Percentiles rank a stretch among this genome's conserved stretches.
phyloP scores from a whole-genome alignment of 2,797 vertebrate species.

The Jordanella pulchra region DNA sequence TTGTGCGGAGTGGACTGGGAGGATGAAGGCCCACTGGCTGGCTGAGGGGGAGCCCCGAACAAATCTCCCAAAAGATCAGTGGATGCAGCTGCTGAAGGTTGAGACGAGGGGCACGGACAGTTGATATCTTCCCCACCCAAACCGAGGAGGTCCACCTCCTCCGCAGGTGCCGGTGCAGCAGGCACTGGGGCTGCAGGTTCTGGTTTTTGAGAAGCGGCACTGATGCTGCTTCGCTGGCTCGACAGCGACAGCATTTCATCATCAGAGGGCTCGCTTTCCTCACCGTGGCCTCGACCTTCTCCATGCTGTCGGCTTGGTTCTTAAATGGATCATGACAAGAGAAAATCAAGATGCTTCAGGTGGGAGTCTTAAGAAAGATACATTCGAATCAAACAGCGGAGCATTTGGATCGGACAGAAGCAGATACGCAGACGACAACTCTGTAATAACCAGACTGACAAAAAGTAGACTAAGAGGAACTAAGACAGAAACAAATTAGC shows the following conservation, averaged over 20 bases:
- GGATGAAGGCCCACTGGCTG: constrained; percentile 82
- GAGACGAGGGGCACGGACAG: constrained; percentile 75
- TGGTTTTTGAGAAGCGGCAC: constrained; percentile 78
- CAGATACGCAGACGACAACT: constrained; percentile 21
- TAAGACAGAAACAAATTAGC: constrained; percentile 10
- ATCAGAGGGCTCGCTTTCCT: constrained; percentile 96
- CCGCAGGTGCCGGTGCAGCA: constrained; percentile 62
- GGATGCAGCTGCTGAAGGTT: constrained; percentile 83
- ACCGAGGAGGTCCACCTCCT: constrained; percentile 92
- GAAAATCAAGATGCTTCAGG: background rate
- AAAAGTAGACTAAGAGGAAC: constrained; percentile 8
- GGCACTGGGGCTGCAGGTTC: constrained; percentile 69
- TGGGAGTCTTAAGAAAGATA: background rate
- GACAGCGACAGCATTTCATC: constrained; percentile 98
- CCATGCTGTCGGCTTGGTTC: constrained; percentile 83
- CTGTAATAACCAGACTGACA: constrained; percentile 10
- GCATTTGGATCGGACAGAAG: constrained; percentile 10
- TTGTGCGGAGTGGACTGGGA: constrained; percentile 92
- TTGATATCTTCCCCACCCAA: constrained; percentile 83
- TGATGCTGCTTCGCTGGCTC: constrained; percentile 89
- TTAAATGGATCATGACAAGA: constrained; percentile 35
- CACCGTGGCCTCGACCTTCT: constrained; percentile 87
- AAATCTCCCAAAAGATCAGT: constrained; percentile 93
- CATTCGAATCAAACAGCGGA: background rate
- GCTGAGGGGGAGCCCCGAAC: constrained; percentile 84